Evolutionary conservation across 2,113 vertebrate species (phyloP).

Genomic region (Callipepla squamata): DNA sequence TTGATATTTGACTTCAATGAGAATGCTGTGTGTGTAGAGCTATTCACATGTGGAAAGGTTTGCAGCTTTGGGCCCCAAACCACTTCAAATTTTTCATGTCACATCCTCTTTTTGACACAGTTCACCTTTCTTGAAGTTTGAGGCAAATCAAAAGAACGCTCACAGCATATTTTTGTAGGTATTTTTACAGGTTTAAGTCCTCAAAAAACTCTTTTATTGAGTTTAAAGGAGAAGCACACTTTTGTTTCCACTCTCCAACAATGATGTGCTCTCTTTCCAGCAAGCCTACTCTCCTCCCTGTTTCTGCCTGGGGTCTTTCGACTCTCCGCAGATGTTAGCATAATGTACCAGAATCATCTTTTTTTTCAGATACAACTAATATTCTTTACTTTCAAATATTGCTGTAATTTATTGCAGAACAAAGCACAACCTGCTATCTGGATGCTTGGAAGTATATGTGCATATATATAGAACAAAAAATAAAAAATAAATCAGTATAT

Average conservation of each 20-base stretch:
- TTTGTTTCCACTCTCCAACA: neutral
- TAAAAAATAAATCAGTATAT: neutral
- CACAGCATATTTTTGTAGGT: neutral
- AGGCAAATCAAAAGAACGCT: neutral
- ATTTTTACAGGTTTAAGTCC: neutral
- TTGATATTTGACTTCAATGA: neutral
- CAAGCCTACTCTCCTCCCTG: neutral
- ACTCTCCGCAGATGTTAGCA: neutral
- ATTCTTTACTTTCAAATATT: neutral
- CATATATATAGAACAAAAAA: neutral
- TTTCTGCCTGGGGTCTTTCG: neutral
- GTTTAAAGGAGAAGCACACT: neutral
- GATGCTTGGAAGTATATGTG: neutral
- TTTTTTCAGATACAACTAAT: neutral
- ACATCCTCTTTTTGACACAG: constrained; percentile 22
- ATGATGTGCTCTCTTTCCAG: neutral
- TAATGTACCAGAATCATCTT: neutral
- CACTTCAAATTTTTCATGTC: constrained; percentile 41
- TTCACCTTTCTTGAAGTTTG: constrained; percentile 4
- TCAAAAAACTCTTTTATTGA: neutral
- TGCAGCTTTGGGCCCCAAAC: constrained; percentile 29
- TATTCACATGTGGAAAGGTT: neutral
- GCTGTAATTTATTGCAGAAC: neutral
- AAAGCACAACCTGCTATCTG: neutral
- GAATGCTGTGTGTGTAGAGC: neutral